Evolutionary conservation across 2,888 invertebrate species (phyloP).

Genomic region (Mythimna albipuncta): DNA sequence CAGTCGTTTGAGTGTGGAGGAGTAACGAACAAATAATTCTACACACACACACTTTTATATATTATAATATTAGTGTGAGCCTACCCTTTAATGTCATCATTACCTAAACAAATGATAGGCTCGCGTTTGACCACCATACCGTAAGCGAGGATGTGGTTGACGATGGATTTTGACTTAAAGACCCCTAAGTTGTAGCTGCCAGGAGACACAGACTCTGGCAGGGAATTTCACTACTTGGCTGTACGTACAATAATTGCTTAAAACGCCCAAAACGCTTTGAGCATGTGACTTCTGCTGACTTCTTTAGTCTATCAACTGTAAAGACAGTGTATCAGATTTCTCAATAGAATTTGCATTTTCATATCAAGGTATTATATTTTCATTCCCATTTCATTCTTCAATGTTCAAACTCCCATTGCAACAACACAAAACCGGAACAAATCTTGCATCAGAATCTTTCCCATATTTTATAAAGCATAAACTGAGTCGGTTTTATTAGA

Average conservation of each 20-base stretch:
- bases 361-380: slow-evolving; percentile 1
- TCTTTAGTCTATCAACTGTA: neutral
- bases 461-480: slow-evolving; percentile 57
- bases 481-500: slow-evolving; percentile 51
- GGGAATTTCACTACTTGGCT: too few relatives aligned
- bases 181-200: too few relatives aligned
- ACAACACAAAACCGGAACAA: slow-evolving; percentile 31
- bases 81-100: neutral
- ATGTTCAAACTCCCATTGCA: slow-evolving; percentile 1
- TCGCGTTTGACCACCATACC: too few relatives aligned
- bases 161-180: too few relatives aligned
- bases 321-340: neutral
- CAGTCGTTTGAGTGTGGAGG: too few relatives aligned
- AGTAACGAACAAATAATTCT: too few relatives aligned
- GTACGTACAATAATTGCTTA: too few relatives aligned
- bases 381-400: neutral
- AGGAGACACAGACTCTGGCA: too few relatives aligned
- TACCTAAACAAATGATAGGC: neutral
- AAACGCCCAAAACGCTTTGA: too few relatives aligned
- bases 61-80: too few relatives aligned
- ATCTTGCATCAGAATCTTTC: slow-evolving; percentile 49
- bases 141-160: too few relatives aligned
- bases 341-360: neutral
- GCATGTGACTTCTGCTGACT: neutral
- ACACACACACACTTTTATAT: too few relatives aligned